Conservation (phyloP, 2,797 vertebrate genomes). For the Sebastes paucispinis region DNA sequence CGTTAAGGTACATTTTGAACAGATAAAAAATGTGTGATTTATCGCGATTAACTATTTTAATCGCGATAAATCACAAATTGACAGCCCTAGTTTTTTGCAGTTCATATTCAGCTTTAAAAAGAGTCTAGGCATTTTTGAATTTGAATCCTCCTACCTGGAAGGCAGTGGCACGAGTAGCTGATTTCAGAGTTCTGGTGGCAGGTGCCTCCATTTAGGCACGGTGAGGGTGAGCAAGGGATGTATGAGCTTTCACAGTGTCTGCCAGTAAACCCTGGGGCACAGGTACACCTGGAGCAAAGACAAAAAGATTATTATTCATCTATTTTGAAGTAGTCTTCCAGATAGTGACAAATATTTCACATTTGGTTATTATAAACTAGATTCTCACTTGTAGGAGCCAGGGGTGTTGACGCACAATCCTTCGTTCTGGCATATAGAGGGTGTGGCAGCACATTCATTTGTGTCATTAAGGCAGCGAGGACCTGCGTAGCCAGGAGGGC, state of each 20-base stretch:
- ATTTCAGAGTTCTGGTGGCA: constrained; percentile 88
- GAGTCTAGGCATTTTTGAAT: neutral
- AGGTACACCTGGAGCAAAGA: constrained; percentile 79
- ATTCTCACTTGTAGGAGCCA: constrained; percentile 83
- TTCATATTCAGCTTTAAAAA: neutral
- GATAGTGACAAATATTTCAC: neutral
- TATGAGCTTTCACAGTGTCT: constrained; percentile 87
- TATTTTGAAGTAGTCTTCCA: neutral
- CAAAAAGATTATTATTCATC: neutral
- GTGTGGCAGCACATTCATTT: constrained; percentile 84
- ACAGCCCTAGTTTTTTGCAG: neutral
- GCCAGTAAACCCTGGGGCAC: constrained; percentile 86
- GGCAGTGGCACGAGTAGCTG: constrained; percentile 91
- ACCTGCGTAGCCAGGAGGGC: constrained; percentile 86
- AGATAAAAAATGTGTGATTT: too few species aligned
- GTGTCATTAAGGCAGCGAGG: constrained; percentile 89
- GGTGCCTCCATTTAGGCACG: constrained; percentile 92
- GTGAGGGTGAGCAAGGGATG: constrained; percentile 89
- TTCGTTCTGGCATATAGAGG: constrained; percentile 84
- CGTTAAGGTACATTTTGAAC: too few species aligned
- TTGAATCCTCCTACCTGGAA: constrained; percentile 83
- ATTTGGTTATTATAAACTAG: neutral
- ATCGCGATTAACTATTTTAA: too few species aligned
- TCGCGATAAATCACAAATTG: too few species aligned
- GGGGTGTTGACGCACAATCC: constrained; percentile 86